Base-by-base conservation (phyloP, 1,140 invertebrate genomes). In the Neocloeon triangulifer region DNA sequence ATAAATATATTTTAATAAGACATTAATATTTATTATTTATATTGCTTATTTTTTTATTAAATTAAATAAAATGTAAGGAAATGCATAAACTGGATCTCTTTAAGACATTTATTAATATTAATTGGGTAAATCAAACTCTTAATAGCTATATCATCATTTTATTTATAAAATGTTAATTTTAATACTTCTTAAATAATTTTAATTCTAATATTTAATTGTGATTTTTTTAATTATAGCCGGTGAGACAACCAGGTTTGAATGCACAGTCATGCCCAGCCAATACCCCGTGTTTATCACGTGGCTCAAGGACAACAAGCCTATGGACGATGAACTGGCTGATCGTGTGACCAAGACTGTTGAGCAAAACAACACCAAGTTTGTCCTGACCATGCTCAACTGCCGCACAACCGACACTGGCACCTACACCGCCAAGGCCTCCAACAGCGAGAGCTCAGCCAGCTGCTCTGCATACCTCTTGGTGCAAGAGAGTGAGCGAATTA, bases 381-480 rank as follows among this genome's bases (percentile, higher is more conserved):
- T 62, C 31, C 55, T 96, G 33, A 63, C 73, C 41, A 67, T 97
- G 14, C 62, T 73, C 39, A 75, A 91, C 42, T 80, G 77, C 33
- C 58, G 62, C 14, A 73, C 76, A 33, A 66, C 68, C 20, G 91
- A 97, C 55, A 66, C 69, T 2, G 91, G 89, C 10, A 64, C 84
- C 14, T 98, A 97, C 48, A 89, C 81, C 1, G 84, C 82, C 30
- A 64, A 78, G 21, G 88, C 85, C n/a, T 69, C 68, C 25, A 89
- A 88, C 47, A 56, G 58, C 1, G 68, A 74, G 19, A 77, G 82
- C 19, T 74, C 73, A 42, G 65, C 77, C 5, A 69, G 70, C 31
- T 81, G 79, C 47, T 82, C 79, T 21, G 78, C 80, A 26, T 76
- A 81, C 47, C 62, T 89, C 31, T 62, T 78, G 32, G 78, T 89